Evolutionary conservation across 2,797 vertebrate species (phyloP).

Genomic region (Erithacus rubecula): DNA sequence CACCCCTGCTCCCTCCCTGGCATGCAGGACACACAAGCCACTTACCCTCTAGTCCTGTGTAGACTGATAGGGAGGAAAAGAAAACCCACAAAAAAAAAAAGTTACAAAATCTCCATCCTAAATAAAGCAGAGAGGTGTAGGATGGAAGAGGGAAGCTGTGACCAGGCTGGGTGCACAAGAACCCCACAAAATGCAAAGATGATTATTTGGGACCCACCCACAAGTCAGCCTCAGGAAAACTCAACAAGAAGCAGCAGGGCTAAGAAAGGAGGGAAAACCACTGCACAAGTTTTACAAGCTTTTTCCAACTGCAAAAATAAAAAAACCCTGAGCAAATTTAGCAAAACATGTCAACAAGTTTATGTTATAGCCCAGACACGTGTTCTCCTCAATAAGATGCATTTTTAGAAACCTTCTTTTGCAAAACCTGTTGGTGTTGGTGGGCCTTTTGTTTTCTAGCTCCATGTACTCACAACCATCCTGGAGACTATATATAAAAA

Average conservation of each 20-base stretch:
- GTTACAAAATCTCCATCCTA: not conserved
- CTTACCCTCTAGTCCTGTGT: accelerated
- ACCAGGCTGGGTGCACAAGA: not conserved
- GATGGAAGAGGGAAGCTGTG: not conserved
- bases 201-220: not conserved
- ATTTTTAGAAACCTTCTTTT: slow-evolving; percentile 13
- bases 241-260: not conserved
- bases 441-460: not conserved
- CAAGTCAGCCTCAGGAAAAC: not conserved
- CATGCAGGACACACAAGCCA: not conserved
- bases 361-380: not conserved
- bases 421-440: not conserved
- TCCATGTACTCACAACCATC: not conserved
- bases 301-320: not conserved
- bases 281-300: not conserved
- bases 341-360: not conserved
- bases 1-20: not conserved
- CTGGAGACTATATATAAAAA: not conserved
- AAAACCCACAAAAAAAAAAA: not conserved
- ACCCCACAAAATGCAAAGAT: not conserved
- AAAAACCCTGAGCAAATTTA: not conserved
- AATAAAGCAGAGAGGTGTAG: not conserved
- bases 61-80: not conserved
- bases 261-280: not conserved
- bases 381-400: not conserved